Evolutionary conservation across 2,888 invertebrate species (phyloP).

Genomic region (Lydus trimaculatus): DNA sequence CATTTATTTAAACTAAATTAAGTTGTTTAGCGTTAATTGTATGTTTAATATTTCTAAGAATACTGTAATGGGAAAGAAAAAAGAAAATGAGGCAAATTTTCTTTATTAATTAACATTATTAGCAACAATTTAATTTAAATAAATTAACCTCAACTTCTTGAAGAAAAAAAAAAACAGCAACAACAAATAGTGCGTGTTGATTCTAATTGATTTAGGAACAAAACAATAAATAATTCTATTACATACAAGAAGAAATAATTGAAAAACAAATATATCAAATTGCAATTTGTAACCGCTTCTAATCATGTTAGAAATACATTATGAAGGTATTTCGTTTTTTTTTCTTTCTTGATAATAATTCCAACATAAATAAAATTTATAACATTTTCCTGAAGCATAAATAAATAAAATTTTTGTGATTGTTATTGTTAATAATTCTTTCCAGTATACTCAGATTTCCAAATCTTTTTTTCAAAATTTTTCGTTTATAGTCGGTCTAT

Average conservation of each 20-base stretch:
- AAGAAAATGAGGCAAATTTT: not conserved
- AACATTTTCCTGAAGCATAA: not conserved
- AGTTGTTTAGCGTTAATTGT: not conserved
- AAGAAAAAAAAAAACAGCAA: not conserved
- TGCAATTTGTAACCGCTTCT: constrained; percentile 1
- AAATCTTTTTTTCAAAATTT: too few relatives aligned
- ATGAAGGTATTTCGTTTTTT: not conserved
- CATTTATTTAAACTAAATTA: not conserved
- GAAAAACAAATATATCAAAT: not conserved
- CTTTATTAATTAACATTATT: not conserved
- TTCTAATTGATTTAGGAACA: not conserved
- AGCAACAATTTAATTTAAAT: not conserved
- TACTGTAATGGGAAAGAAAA: not conserved
- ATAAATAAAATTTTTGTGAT: not conserved
- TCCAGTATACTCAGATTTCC: not conserved
- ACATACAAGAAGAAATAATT: not conserved
- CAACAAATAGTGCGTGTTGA: not conserved
- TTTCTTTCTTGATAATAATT: not conserved
- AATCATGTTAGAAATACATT: not conserved
- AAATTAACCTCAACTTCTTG: not conserved
- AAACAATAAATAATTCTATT: not conserved
- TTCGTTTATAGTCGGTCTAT: not conserved
- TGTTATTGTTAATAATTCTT: not conserved
- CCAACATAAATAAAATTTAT: not conserved
- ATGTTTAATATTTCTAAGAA: not conserved